Evolutionary conservation across 2,797 vertebrate genomes (phyloP), one percentile per base, ranked within the genome.

Genomic region (Muraenolepis orangiensis): DNA sequence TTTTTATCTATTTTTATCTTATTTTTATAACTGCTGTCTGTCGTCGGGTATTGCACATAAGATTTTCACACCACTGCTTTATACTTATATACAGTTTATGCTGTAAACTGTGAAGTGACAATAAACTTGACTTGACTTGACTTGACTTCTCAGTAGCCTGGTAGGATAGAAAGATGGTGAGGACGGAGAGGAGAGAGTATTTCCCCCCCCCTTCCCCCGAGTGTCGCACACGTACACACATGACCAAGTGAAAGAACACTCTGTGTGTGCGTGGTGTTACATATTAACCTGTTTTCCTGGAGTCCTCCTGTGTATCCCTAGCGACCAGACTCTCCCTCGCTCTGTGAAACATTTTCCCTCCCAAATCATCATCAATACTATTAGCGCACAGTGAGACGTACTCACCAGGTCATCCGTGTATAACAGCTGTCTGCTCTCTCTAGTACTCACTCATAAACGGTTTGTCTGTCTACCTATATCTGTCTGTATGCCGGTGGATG

Each of bases 201-300:
- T n/a, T n/a, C n/a, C n/a, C n/a, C n/a, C n/a, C n/a, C n/a, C n/a
- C n/a, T n/a, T n/a, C n/a, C n/a, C n/a, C n/a, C n/a, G n/a, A n/a
- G n/a, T n/a, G n/a, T n/a, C 68, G 34, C 1, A n/a, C 31, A 75
- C 31, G 70, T n/a, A 32, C 46, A 51, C 70, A 71, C 70, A n/a
- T 20, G 20, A n/a, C 42, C 3, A 51, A 51, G 18, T 20, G 18
- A 51, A 1, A 51, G 18, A 51, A 51, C 18, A 57, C 18, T 51
- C 1, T 57, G 20, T 57, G 51, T 57, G 51, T 28, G 40, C 72
- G 46, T 29, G 72, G 69, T 70, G 81, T 86, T 84, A 84, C 66
- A 83, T 72, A 85, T 87, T 86, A 88, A 84, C 82, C 20, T 1
- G 7, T 66, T n/a, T 40, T 69, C 1, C 12, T 69, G 71, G 73